Conservation (phyloP, 2,797 vertebrate species). For the Florisuga fusca region DNA sequence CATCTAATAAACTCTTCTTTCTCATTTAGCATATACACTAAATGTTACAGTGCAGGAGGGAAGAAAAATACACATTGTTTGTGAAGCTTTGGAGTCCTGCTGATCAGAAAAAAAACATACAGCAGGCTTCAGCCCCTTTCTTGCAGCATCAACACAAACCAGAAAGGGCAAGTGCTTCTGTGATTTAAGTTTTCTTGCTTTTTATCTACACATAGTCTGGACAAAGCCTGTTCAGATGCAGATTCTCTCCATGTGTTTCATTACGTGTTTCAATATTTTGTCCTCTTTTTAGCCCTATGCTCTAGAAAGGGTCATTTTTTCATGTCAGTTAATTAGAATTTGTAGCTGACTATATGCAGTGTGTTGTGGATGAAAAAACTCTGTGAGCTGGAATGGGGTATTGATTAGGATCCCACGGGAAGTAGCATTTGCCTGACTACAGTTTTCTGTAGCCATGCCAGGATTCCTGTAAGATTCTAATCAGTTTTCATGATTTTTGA, state of each 20-base stretch:
- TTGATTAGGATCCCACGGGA: neutral
- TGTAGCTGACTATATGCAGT: neutral
- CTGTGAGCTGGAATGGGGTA: neutral
- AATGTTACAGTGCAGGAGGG: neutral
- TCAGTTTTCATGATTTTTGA: neutral
- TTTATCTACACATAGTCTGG: neutral
- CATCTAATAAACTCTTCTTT: neutral
- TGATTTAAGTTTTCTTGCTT: neutral
- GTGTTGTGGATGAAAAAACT: neutral
- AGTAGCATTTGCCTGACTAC: neutral
- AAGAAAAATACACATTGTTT: neutral
- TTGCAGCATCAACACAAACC: neutral
- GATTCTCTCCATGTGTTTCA: neutral
- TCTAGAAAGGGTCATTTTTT: neutral
- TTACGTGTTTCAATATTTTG: neutral
- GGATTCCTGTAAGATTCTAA: neutral
- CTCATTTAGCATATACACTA: neutral
- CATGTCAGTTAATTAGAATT: neutral
- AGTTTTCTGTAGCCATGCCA: neutral
- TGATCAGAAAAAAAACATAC: neutral
- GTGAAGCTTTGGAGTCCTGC: neutral
- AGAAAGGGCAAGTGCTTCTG: neutral
- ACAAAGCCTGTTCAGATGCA: neutral
- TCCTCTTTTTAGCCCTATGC: neutral
- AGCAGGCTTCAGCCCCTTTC: neutral